Evolutionary conservation across 2,888 invertebrate species (phyloP), one percentile per base, ranked within the genome.

Genomic region (Notodonta ziczac): DNA sequence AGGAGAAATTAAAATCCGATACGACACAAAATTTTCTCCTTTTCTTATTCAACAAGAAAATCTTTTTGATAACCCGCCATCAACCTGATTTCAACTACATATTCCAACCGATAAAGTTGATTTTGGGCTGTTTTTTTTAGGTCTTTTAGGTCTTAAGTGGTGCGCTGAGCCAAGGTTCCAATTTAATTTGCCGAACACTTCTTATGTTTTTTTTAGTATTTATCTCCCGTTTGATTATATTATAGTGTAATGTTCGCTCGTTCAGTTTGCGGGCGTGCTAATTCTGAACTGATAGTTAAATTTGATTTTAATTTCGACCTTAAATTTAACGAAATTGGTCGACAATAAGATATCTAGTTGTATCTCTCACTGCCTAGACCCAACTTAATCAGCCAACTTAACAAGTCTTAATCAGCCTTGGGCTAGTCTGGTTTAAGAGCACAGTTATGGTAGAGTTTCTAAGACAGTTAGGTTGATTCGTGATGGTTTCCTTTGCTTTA

Each of bases 1-100:
- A 85, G 81, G 81, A 91, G 91, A 91, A 92, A 92, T 92, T 91
- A 91, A 93, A 93, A 91, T 88, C 90, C 90, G 89, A 93, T 92
- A 92, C 92, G 89, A 91, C 90, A 90, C 90, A 90, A 91, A 91
- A 75, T 75, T 75, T 89, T 90, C 89, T 85, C 88, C 83, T 77
- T 79, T 76, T 75, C 77, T 61, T 73, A 63, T 66, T 70, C 74
- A 67, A 73, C 71, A 65, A 63, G 76, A 78, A 75, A 72, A 76
- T 76, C 76, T 72, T 79, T 82, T 62, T 59, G 56, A 39, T 10
- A 14, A 32, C 24, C 1, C 2, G 10, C 0, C 4, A 1, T 2
- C 62, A 57, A 12, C 24, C n/a, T 5, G 80, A 59, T 77, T 52
- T 65, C 52, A 60, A 76, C 78, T 65, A 48, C 82, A 78, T 58